Base-by-base conservation (phyloP, 2,888 invertebrate genomes). In the Ectemnius lituratus region DNA sequence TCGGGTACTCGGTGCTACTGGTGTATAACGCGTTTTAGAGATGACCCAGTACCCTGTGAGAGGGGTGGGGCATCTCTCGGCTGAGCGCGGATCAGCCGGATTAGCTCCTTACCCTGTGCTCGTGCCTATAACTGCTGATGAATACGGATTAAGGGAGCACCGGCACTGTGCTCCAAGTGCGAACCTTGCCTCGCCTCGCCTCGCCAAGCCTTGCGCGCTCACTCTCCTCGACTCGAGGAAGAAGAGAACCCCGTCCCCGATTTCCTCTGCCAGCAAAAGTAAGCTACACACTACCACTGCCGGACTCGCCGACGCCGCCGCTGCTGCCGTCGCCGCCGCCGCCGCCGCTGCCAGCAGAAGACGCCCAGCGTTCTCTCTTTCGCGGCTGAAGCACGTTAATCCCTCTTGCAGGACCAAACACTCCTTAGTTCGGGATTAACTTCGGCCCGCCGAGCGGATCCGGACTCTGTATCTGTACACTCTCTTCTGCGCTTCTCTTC, bases 71-170 rank as follows among this genome's bases (percentile, higher is more conserved):
- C 82, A 67, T 70, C 69, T 82, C 79, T 83, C 80, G 86, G 85
- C 85, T 88, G 85, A 89, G 88, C 86, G 84, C 84, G 88, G 89
- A 89, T 89, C 77, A 89, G 88, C 88, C 88, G 87, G 89, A 88
- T 89, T 89, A 89, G 85, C 85, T 81, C 83, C 83, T 87, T 86
- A 85, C 85, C 82, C 83, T 83, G 77, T 79, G 77, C 82, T 81
- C 85, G 75, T 81, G 85, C 84, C 87, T 88, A 88, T 88, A 87
- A 88, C 86, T 87, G 85, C 85, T 87, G 89, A 89, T 89, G 89
- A 89, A 89, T 88, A 84, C 87, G 87, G 89, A 89, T 89, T 89
- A 89, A 88, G 81, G 79, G 83, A 86, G 84, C 82, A 78, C 84
- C 80, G 76, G 80, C 37, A 37, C 83, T 84, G 78, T 76, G 86